phyloP scores from a whole-genome alignment of 2,113 vertebrate genomes.

The Buteo buteo region DNA sequence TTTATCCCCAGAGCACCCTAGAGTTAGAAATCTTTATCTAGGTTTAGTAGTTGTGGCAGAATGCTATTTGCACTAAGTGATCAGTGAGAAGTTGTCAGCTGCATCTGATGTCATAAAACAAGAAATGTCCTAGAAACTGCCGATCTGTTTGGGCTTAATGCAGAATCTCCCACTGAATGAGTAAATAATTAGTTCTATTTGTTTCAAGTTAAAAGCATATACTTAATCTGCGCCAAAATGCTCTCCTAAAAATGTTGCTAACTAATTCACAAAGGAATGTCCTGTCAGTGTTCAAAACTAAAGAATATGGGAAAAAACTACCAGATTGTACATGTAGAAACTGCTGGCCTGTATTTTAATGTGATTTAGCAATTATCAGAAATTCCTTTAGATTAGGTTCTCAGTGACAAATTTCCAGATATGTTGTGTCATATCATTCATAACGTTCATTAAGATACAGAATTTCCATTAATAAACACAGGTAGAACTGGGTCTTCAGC shows the following conservation, averaged over 20 bases:
- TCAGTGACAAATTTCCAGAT: not conserved
- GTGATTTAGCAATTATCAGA: not conserved
- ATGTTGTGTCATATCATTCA: not conserved
- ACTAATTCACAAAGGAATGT: not conserved
- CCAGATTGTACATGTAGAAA: not conserved
- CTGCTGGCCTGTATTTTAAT: not conserved
- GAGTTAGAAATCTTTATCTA: conserved; percentile 38
- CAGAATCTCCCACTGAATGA: not conserved
- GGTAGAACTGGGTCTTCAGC: not conserved
- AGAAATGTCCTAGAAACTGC: conserved; percentile 33
- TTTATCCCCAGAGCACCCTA: conserved; percentile 28
- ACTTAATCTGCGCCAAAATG: conserved; percentile 32
- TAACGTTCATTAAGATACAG: not conserved
- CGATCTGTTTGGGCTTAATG: not conserved
- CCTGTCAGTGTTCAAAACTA: not conserved
- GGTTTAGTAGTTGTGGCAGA: conserved; percentile 47
- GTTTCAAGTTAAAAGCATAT: not conserved
- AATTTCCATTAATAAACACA: not conserved
- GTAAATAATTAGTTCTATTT: conserved; percentile 25
- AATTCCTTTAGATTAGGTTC: not conserved
- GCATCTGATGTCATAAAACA: conserved; percentile 40
- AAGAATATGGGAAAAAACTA: not conserved
- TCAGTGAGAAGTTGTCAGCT: conserved; percentile 45
- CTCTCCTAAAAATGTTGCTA: not conserved
- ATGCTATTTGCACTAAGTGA: conserved; percentile 52